Base-by-base conservation (phyloP, 2,797 vertebrate species). In the Anomalospiza imberbis region DNA sequence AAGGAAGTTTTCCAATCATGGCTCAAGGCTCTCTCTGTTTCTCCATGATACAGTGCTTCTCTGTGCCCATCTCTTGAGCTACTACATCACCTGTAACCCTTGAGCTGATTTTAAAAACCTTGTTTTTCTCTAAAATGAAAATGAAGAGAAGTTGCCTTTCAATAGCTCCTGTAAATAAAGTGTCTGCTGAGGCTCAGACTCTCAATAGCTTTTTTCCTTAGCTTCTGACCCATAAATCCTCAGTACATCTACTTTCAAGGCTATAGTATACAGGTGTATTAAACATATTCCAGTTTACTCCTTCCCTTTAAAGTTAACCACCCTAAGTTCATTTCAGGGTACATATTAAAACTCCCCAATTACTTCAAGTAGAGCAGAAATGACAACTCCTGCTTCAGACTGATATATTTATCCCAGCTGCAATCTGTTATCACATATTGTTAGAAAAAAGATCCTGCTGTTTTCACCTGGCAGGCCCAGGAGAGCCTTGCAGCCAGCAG, bases 341-440 rank as follows among this genome's bases (percentile, higher is more conserved):
- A 50, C 62, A 11, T 88, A 86, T 85, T 94, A 94, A 93, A 95
- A 91, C 57, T 85, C 72, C 65, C 65, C 88, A 67, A 83, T 88
- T 91, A 85, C 91, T 81, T 88, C 73, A 91, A 84, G 78, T 63
- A 80, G 85, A 93, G 79, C 92, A 89, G 87, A 95, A 95, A 92
- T 91, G 86, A 87, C 93, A 96, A 42, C 31, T 66, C 34, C 74
- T 36, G 78, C 77, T 89, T 89, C 91, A 29, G 32, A 38, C 67
- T 60, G 73, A 88, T 93, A 62, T 60, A 89, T 92, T 94, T 96
- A 89, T 81, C 89, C 70, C 85, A 91, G 76, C 79, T 92, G 76
- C 94, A 89, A 87, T 95, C 91, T 94, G 89, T 94, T 95, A 88
- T 18, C 84, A 60, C 85, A 21, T 86, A 90, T 76, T 90, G 89